phyloP scores from a whole-genome alignment of 2,113 vertebrate genomes.

The Callospermophilus lateralis region DNA sequence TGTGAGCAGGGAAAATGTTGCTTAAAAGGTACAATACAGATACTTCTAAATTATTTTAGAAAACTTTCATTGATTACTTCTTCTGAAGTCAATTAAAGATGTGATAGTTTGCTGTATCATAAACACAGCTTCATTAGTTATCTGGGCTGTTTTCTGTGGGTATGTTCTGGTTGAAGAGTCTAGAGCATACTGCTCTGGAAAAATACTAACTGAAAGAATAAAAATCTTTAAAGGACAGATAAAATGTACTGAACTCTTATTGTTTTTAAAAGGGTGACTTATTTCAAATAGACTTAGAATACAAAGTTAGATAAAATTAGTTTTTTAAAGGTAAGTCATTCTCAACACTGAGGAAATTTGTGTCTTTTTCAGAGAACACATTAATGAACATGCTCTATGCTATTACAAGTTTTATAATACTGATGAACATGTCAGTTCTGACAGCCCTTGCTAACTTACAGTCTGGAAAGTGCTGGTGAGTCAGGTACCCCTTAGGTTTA shows the following conservation, averaged over 20 bases:
- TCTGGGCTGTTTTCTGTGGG: constrained; percentile 21
- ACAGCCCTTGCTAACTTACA: neutral
- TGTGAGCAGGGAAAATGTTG: constrained; percentile 4
- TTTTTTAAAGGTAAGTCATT: constrained; percentile 37
- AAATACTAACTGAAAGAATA: neutral
- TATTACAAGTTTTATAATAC: constrained; percentile 35
- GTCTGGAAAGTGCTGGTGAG: constrained; percentile 19
- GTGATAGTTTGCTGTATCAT: neutral
- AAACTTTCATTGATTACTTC: neutral
- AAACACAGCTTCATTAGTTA: constrained; percentile 21
- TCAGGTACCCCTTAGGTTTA: neutral
- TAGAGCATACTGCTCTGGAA: neutral
- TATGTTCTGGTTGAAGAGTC: constrained; percentile 41
- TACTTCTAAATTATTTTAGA: neutral
- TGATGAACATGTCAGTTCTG: constrained; percentile 2
- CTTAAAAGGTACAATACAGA: neutral
- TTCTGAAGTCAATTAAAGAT: neutral
- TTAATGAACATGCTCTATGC: neutral
- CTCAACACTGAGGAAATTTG: constrained; percentile 1
- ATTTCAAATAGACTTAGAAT: constrained; percentile 45
- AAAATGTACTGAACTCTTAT: neutral
- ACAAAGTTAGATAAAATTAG: constrained; percentile 45
- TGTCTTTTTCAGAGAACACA: constrained; percentile 20
- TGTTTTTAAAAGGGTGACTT: constrained; percentile 47
- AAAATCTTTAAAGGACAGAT: constrained; percentile 55